A percentile compares a stretch with the other conserved stretches of the same genome.
Evolutionary conservation across 2,113 vertebrate genomes (phyloP).

Genomic region (Psilopsiagon aurifrons): DNA sequence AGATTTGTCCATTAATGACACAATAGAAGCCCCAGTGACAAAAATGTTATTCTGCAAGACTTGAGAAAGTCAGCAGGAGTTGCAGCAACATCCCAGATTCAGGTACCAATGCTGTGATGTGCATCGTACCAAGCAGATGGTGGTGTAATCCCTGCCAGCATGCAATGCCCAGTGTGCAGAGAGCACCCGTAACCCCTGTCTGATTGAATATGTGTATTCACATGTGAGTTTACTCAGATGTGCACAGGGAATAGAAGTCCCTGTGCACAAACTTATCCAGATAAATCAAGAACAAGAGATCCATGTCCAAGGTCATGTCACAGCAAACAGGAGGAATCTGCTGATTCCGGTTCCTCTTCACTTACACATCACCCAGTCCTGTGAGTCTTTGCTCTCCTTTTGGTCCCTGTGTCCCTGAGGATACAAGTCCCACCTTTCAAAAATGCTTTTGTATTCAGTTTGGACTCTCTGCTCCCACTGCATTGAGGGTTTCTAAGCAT

Average conservation of each 20-base stretch:
- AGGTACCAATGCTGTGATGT: conserved; percentile 16
- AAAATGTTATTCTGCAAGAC: neutral
- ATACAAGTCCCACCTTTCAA: neutral
- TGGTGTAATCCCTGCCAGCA: conserved; percentile 41
- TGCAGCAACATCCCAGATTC: neutral
- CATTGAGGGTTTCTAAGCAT: fast-evolving
- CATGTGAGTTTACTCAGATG: neutral
- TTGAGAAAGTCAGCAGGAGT: conserved; percentile 27
- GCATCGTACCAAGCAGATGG: conserved; percentile 42
- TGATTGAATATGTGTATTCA: conserved; percentile 1
- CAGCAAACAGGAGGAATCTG: neutral
- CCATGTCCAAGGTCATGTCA: neutral
- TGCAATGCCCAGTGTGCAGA: neutral
- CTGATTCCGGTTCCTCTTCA: neutral
- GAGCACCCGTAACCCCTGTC: neutral
- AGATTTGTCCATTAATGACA: neutral
- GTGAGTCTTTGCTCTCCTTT: neutral
- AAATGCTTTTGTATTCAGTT: fast-evolving
- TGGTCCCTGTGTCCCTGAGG: neutral
- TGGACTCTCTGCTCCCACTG: neutral
- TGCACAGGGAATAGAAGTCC: neutral
- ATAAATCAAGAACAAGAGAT: neutral
- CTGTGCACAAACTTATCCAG: neutral
- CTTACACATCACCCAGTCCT: neutral
- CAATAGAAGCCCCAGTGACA: neutral